Conservation (phyloP, 2,113 vertebrate species). For the Smithornis capensis region DNA sequence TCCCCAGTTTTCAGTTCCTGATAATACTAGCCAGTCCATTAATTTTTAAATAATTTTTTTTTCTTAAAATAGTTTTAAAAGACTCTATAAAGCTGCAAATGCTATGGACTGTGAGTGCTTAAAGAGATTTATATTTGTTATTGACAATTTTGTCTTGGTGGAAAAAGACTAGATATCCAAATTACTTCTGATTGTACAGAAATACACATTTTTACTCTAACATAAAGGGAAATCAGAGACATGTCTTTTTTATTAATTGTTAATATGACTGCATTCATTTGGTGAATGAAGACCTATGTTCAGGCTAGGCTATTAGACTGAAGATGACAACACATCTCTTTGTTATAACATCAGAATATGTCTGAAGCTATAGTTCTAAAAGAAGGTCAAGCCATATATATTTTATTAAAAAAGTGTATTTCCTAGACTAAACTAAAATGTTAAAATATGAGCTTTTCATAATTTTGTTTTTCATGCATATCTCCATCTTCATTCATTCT, state of each 20-base stretch:
- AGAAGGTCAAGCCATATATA: not conserved
- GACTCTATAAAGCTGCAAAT: not conserved
- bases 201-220: not conserved
- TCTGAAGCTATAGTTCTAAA: not conserved
- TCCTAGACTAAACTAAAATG: not conserved
- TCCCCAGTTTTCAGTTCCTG: not conserved
- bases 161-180: not conserved
- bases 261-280: not conserved
- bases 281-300: not conserved
- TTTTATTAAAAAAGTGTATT: not conserved
- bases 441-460: not conserved
- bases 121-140: not conserved
- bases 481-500: not conserved
- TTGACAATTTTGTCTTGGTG: accelerated
- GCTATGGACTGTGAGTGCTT: not conserved
- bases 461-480: not conserved
- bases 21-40: not conserved
- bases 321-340: not conserved
- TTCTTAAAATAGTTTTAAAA: not conserved
- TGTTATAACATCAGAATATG: not conserved
- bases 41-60: not conserved
- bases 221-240: not conserved
- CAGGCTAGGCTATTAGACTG: not conserved
- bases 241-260: not conserved
- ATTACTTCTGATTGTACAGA: not conserved